Percentiles rank a stretch among this genome's conserved stretches.
These are phyloP conservation scores for Leptinotarsa haldemani DNA, from an alignment of 2,888 invertebrate species.

Conservation along the genomic window DNA sequence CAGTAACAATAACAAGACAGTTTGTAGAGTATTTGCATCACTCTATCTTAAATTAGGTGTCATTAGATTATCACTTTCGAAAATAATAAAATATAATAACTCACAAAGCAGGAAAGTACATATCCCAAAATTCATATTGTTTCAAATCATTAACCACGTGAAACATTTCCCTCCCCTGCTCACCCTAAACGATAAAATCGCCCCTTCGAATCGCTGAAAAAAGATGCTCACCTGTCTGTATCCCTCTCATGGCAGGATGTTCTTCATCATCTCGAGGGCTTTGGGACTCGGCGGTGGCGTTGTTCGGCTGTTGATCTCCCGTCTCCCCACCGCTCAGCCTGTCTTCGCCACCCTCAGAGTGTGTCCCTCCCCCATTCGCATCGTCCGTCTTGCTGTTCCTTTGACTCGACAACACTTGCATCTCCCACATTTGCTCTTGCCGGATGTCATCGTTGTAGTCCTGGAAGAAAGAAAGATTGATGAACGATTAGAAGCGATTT, in stretches of 20 bases:
- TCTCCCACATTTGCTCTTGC: conserved; percentile 88
- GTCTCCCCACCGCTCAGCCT: conserved; percentile 64
- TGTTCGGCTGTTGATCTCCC: conserved; percentile 46
- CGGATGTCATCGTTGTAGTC: conserved; percentile 93
- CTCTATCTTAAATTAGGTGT: too few species aligned
- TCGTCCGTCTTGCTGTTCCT: conserved; percentile 61
- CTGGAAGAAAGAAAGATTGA: conserved; percentile 66
- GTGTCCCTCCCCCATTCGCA: conserved; percentile 50
- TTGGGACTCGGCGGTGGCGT: conserved; percentile 57
- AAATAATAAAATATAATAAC: too few species aligned
- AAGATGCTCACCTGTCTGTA: conserved; percentile 58
- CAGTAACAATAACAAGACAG: too few species aligned
- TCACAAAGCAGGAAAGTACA: too few species aligned
- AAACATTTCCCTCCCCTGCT: background rate
- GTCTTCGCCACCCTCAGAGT: conserved; percentile 64
- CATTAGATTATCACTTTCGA: too few species aligned
- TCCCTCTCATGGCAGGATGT: conserved; percentile 77
- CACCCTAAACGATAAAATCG: background rate
- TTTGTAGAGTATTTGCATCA: too few species aligned
- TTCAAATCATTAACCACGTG: background rate
- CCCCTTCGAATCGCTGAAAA: background rate
- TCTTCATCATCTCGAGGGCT: conserved; percentile 61
- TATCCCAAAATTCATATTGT: too few species aligned
- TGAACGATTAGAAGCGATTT: conserved; percentile 8
- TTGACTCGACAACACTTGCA: conserved; percentile 78